phyloP scores from a whole-genome alignment of 2,888 invertebrate genomes.

The Theretra japonica region DNA sequence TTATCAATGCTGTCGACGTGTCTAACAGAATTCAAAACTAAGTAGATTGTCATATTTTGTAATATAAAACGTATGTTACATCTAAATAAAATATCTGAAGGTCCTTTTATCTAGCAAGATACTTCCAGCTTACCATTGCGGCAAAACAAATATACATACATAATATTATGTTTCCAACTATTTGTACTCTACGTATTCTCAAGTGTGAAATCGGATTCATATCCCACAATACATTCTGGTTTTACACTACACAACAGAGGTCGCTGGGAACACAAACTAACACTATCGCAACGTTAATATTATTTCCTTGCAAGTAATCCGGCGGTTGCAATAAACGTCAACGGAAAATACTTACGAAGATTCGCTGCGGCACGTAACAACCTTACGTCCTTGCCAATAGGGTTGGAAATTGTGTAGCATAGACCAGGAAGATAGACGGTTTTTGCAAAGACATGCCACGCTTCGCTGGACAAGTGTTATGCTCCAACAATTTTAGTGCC shows the following conservation, averaged over 20 bases:
- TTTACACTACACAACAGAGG: conserved; percentile 4
- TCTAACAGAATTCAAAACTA: too few relatives aligned
- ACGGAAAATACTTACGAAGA: conserved; percentile 42
- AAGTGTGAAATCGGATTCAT: neutral
- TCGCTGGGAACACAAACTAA: conserved; percentile 4
- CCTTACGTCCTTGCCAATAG: conserved; percentile 37
- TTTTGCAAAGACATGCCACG: conserved; percentile 54
- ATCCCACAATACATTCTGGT: neutral
- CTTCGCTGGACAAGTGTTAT: conserved; percentile 58
- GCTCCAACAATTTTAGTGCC: conserved; percentile 67
- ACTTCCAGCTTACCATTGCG: too few relatives aligned
- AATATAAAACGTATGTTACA: too few relatives aligned
- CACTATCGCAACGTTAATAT: conserved; percentile 29
- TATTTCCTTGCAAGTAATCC: conserved; percentile 47
- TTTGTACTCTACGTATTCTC: neutral
- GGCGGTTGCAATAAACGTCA: conserved; percentile 53
- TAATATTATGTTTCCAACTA: neutral
- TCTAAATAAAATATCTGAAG: too few relatives aligned
- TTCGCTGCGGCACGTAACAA: conserved; percentile 24
- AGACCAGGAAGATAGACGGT: conserved; percentile 28
- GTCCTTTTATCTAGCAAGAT: too few relatives aligned
- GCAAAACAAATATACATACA: neutral
- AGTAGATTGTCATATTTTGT: too few relatives aligned
- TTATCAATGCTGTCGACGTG: too few relatives aligned
- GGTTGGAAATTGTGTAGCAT: conserved; percentile 38